Evolutionary conservation across 1,140 invertebrate species (phyloP), one percentile per base, ranked within the genome.

Genomic region (Bombus picipes): DNA sequence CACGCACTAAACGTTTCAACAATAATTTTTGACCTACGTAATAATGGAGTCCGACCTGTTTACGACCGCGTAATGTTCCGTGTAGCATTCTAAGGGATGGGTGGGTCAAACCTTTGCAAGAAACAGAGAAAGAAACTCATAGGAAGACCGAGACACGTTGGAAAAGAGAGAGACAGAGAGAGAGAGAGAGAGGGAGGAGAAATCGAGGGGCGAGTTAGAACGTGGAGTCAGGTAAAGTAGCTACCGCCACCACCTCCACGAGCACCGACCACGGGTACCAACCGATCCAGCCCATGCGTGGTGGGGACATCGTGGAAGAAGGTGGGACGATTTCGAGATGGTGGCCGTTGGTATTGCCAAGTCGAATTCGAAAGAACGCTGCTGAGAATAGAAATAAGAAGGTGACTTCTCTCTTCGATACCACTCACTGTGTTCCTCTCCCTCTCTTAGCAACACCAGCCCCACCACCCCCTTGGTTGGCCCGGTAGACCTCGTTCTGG

Each of bases 351-450:
- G 76, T 90, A 87, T 85, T 37, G 70, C 79, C 85, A 59, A 83
- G 75, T 87, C 83, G 78, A 87, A 89, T 89, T 87, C 88, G 80
- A 87, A 77, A 83, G 81, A 89, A 86, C 43, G 76, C 57, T 72
- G 74, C 57, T 76, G 71, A 88, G 86, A 88, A 88, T 90, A 68
- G 62, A 88, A 89, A 80, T 90, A 89, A 89, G 86, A 90, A 88
- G 77, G 88, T 72, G 80, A 89, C 86, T 86, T 90, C 71, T 74
- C 73, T 74, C 72, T 77, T 80, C 80, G 66, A 87, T 87, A 66
- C 62, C 71, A 57, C 71, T 77, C 75, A n/a, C 66, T 43, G 66
- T 47, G 47, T 59, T 37, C 57, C 79, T 57, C 32, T 28, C n/a
- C 39, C 34, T 59, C 57, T 32, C 34, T 73, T 25, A 1, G 8